Evolutionary conservation across 2,888 invertebrate species (phyloP), one percentile per base, ranked within the genome.

Genomic region (Lasioglossum zephyrum): DNA sequence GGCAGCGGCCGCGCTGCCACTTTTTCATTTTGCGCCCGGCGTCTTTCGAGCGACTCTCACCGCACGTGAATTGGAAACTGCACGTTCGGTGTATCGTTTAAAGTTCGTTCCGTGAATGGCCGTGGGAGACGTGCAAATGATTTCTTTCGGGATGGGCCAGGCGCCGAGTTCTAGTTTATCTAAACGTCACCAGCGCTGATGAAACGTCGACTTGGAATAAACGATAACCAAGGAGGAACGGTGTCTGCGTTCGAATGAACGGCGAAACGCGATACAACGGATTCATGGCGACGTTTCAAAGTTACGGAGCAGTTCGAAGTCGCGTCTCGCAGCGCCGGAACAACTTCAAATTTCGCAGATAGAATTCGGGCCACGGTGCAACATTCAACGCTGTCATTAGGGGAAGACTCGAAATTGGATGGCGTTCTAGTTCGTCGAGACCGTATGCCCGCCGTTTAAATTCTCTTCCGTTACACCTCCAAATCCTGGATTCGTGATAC

Each of bases 171-270:
- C 41, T 26, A 11, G 36, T 69, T 22, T 18, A 47, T 39, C 22
- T 2, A 9, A 53, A 22, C 49, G 49, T 18, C 18, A 1, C 2
- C 41, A 31, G 11, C 41, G 16, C 5, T 47, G 36, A 49, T 13
- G 74, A 75, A 81, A 81, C 74, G 73, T 79, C 76, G 11, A 73
- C 85, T 85, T 66, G 73, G 85, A 81, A 73, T 76, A 70, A 57
- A 57, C 69, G 69, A 75, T 66, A 78, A 86, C 75, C 75, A 6
- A 85, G 66, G 69, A 39, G 69, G 63, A 85, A 81, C 73, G 72
- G 73, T 73, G 85, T 85, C 73, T 49, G 69, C 18, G 47, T 74
- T 66, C 63, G 63, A 49, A 16, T 31, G 75, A 66, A 69, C 44
- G 44, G 44, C 13, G 44, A 44, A 44, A 44, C 76, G 75, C 31